These are phyloP conservation scores for Peromyscus aztecus DNA, from an alignment of 2,797 vertebrate genomes.

Conservation along the genomic window DNA sequence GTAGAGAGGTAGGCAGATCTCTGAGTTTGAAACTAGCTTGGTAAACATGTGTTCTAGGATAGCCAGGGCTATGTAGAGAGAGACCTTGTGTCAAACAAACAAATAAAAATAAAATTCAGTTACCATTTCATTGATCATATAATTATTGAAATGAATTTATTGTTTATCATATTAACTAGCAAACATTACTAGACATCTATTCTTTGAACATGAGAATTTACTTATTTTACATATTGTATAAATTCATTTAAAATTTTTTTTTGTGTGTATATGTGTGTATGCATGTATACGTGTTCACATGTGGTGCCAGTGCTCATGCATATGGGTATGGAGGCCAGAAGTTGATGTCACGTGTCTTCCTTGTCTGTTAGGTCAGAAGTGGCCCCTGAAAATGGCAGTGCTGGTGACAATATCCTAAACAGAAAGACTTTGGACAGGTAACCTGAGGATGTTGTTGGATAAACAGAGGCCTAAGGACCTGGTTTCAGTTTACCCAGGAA, in stretches of 20 bases:
- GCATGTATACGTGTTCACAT: neutral
- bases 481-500: neutral
- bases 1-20: neutral
- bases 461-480: neutral
- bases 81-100: neutral
- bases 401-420: neutral
- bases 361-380: neutral
- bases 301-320: neutral
- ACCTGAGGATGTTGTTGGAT: neutral
- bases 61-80: neutral
- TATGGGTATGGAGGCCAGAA: neutral
- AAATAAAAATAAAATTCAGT: neutral
- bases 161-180: neutral
- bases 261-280: neutral
- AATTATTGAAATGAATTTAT: slow-evolving; percentile 11
- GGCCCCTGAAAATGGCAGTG: neutral
- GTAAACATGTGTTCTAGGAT: neutral
- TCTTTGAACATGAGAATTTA: slow-evolving; percentile 14
- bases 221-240: slow-evolving; percentile 11
- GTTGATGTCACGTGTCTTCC: neutral
- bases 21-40: neutral
- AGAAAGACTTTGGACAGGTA: neutral
- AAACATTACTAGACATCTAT: slow-evolving; percentile 29
- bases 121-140: neutral
- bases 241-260: slow-evolving; percentile 14